Evolutionary conservation across 2,113 vertebrate genomes (phyloP).

Genomic region (Caranx melampygus): DNA sequence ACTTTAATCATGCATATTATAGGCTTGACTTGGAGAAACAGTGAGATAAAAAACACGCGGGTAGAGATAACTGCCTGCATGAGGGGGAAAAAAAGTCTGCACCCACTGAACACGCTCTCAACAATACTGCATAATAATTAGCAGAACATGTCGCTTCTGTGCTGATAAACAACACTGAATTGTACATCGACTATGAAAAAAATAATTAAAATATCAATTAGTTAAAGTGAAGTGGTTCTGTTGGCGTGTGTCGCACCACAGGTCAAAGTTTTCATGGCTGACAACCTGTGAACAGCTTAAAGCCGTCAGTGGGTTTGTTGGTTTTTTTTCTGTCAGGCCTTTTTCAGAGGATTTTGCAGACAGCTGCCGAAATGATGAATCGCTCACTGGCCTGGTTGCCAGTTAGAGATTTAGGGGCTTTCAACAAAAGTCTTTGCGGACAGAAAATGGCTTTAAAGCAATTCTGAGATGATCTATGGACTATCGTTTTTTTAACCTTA

Average conservation of each 20-base stretch:
- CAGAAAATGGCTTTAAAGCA: constrained; percentile 43
- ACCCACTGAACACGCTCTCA: constrained; percentile 52
- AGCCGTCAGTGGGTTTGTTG: constrained; percentile 5
- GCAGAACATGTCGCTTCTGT: constrained; percentile 32
- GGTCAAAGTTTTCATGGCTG: neutral
- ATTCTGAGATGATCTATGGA: constrained; percentile 50
- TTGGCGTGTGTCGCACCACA: neutral
- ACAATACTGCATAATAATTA: constrained; percentile 67
- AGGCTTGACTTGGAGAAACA: constrained; percentile 63
- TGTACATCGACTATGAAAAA: constrained; percentile 14
- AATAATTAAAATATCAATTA: constrained; percentile 42
- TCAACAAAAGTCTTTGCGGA: constrained; percentile 27
- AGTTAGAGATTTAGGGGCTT: constrained; percentile 45
- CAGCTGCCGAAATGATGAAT: constrained; percentile 34
- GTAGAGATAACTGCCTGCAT: constrained; percentile 65
- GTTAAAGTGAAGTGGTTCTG: constrained; percentile 18
- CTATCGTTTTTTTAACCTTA: constrained; percentile 47
- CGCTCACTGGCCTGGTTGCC: constrained; percentile 35
- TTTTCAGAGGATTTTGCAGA: constrained; percentile 36
- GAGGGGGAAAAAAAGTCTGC: constrained; percentile 24
- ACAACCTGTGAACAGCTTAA: neutral
- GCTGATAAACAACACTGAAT: constrained; percentile 54
- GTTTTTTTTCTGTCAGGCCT: constrained; percentile 38
- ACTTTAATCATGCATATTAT: constrained; percentile 80
- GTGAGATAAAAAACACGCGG: constrained; percentile 64